Evolutionary conservation across 2,113 vertebrate species (phyloP), one percentile per base, ranked within the genome.

Genomic region (Rhabdornis inornatus): DNA sequence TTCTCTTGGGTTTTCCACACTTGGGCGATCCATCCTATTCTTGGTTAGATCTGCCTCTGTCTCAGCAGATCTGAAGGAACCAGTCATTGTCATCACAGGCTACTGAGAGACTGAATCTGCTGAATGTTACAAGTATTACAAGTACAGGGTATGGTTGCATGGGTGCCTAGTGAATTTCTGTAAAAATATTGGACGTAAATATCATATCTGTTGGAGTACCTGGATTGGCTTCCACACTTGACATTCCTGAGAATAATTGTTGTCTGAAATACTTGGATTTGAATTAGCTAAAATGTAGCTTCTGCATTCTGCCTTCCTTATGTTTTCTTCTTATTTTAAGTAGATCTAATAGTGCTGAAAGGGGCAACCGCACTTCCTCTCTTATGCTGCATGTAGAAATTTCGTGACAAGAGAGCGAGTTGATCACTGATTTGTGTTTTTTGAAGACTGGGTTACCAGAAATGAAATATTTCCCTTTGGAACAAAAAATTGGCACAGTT

Each of bases 241-340:
- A 4, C 3, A 1, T 75, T 88, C n/a, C 39, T 44, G 70, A 45
- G 42, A 79, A 9, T 55, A 68, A 44, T 6, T 0, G 0, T 68
- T n/a, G 3, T 44, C 40, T 69, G 37, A 52, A 81, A 44, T 30
- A 35, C 24, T 65, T 78, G 40, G 4, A 17, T 47, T 50, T 81
- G 55, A 87, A 30, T 69, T 64, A 42, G 17, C 33, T 72, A 39
- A 69, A 84, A 33, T 30, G 18, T 27, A 30, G 23, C 44, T 83
- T 89, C 45, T 47, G 50, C 30, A 37, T 35, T 83, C 45, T n/a
- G 9, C 57, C 35, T 79, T 70, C 50, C 45, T 81, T 3, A 44
- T 23, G 24, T 87, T 83, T 76, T 71, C 27, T 57, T 87, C 18
- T 71, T 57, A 19, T 17, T 11, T 33, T 49, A 30, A 63, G 24